Base-by-base conservation (phyloP, 2,888 invertebrate genomes). In the Auanema freiburgensis region DNA sequence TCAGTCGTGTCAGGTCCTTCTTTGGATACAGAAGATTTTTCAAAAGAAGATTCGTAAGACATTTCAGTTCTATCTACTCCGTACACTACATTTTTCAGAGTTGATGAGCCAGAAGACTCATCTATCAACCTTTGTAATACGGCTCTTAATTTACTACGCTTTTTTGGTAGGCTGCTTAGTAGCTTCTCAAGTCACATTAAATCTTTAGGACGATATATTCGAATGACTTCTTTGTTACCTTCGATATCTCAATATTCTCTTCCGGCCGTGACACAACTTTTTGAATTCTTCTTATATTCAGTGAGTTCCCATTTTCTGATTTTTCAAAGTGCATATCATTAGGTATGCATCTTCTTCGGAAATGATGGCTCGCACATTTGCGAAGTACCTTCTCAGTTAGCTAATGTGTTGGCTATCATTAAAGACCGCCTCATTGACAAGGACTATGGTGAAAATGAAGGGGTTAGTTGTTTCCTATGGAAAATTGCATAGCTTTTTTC, bases 181-280 rank as follows among this genome's bases (percentile, higher is more conserved):
- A n/a, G n/a, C 33, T 33, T 33, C 3, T 33, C 8, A 33, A 33
- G n/a, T n/a, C n/a, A n/a, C n/a, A n/a, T n/a, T n/a, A 12, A 12
- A 12, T 11, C 50, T 43, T 44, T 46, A 75, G 76, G 77, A 8
- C 69, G 79, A 24, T 83, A 81, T 63, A 70, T 82, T 41, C 66
- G 77, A 42, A 81, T 83, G 79, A 78, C 82, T 2, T 75, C 78
- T 1, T 66, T 82, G 51, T 63, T 82, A 24, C 80, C 76, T 18
- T 77, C 79, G 5, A 66, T 82, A 5, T 69, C 78, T 24, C 68
- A 77, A 16, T 72, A 75, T 52, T 78, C 77, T 0, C 69, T 79
- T n/a, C 67, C 68, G 6, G 74, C 77, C 2, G 74, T 82, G 41
- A 74, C 76, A 5, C 67, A 80, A 46, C 66, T 81, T 2, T 81